phyloP scores from a whole-genome alignment of 2,888 invertebrate species.

The Plemyria rubiginata region DNA sequence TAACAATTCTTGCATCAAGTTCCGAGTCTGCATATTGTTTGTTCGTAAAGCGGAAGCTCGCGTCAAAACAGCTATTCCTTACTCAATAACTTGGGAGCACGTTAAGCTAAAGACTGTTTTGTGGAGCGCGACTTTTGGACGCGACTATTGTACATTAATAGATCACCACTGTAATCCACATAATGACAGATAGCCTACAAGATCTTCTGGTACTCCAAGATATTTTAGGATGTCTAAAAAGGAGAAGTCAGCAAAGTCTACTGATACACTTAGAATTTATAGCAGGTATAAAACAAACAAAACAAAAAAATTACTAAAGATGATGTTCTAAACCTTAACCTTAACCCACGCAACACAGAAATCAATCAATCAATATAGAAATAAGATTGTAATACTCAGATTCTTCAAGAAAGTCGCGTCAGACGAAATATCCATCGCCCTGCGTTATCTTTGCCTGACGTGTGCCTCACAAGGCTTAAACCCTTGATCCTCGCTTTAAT shows the following conservation, averaged over 20 bases:
- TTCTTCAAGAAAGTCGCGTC: too few relatives aligned
- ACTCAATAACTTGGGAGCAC: slow-evolving; percentile 34
- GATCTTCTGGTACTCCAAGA: too few relatives aligned
- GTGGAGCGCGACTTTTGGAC: slow-evolving; percentile 11
- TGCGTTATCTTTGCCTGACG: slow-evolving; percentile 35
- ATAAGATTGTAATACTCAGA: too few relatives aligned
- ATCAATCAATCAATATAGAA: too few relatives aligned
- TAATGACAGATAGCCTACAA: neutral
- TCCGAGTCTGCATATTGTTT: slow-evolving; percentile 30
- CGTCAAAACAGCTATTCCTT: slow-evolving; percentile 40
- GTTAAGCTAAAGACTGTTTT: slow-evolving; percentile 17
- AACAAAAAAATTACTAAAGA: too few relatives aligned
- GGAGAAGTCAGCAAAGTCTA: neutral
- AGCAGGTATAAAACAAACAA: too few relatives aligned
- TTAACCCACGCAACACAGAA: too few relatives aligned
- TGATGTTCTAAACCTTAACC: too few relatives aligned
- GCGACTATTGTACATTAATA: neutral
- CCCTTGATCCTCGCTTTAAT: slow-evolving; percentile 37
- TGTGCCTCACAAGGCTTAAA: slow-evolving; percentile 34
- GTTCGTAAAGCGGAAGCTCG: slow-evolving; percentile 36
- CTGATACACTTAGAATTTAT: neutral
- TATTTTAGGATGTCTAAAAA: neutral
- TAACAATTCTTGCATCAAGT: slow-evolving; percentile 27
- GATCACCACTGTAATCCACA: neutral
- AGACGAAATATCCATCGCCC: slow-evolving; percentile 18